A percentile compares a stretch with the other conserved stretches of the same genome.
phyloP scores from a whole-genome alignment of 1,140 invertebrate genomes.

The Lysiphlebus fabarum region DNA sequence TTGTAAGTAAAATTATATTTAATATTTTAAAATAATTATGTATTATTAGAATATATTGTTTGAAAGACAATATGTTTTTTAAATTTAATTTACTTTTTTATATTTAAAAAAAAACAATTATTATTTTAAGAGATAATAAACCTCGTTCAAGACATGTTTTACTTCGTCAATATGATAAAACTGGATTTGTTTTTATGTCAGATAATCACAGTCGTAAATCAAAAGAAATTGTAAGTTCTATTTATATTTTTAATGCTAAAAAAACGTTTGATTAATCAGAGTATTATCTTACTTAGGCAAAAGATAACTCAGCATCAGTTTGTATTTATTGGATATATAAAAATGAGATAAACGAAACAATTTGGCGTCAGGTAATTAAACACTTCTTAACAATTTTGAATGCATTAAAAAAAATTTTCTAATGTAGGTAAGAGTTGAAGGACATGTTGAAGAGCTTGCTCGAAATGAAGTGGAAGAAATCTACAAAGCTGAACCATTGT shows the following conservation, averaged over 20 bases:
- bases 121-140: conserved; percentile 46
- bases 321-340: not conserved
- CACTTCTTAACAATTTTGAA: not conserved
- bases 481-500: conserved; percentile 51
- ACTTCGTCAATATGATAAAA: conserved; percentile 49
- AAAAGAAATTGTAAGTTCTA: conserved; percentile 48
- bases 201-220: conserved; percentile 53
- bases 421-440: conserved; percentile 54
- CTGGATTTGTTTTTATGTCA: conserved; percentile 56
- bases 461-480: conserved; percentile 39
- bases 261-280: not conserved
- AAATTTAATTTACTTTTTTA: no score
- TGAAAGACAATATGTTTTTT: not conserved
- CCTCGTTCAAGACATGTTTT: conserved; percentile 52
- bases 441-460: conserved; percentile 39
- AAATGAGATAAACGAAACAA: not conserved
- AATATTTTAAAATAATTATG: conserved; percentile 16
- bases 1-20: conserved; percentile 47
- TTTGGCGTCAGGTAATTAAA: conserved; percentile 1
- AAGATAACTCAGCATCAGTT: no score
- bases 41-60: conserved; percentile 12
- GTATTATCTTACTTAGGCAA: no score
- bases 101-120: no score
- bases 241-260: not conserved
- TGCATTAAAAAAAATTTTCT: conserved; percentile 18